phyloP scores from a whole-genome alignment of 2,797 vertebrate genomes.

The Sandelia bainsii region DNA sequence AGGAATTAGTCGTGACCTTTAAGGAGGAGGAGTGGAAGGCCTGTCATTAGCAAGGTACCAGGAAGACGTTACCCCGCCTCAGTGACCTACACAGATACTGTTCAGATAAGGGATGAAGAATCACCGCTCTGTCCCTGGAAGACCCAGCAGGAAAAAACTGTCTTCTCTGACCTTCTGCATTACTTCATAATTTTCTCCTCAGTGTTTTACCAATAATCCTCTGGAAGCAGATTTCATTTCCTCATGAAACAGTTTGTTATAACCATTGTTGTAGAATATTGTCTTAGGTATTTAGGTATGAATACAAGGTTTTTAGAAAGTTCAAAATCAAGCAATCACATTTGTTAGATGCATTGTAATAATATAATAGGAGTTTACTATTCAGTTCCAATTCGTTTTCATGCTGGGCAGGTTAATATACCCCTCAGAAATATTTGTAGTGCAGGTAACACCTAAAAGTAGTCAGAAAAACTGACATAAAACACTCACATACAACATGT shows the following conservation, averaged over 20 bases:
- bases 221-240: background rate
- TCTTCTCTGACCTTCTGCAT: slow-evolving; percentile 33
- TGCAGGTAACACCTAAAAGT: too few species aligned
- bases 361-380: too few species aligned
- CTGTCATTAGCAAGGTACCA: slow-evolving; percentile 73
- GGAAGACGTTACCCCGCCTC: slow-evolving; percentile 67
- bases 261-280: too few species aligned
- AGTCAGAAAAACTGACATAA: too few species aligned
- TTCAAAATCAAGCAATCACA: too few species aligned
- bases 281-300: background rate
- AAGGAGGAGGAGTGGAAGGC: slow-evolving; percentile 56
- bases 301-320: too few species aligned
- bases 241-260: too few species aligned
- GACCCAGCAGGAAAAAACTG: slow-evolving; percentile 18
- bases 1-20: slow-evolving; percentile 75
- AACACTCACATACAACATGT: too few species aligned
- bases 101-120: slow-evolving; percentile 72
- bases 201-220: background rate
- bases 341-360: too few species aligned
- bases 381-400: too few species aligned
- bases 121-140: slow-evolving; percentile 51
- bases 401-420: too few species aligned
- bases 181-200: slow-evolving; percentile 9
- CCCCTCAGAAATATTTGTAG: too few species aligned
- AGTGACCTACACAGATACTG: slow-evolving; percentile 64